Percentiles rank a stretch among this genome's conserved stretches.
Conservation (phyloP, 35 echinoderm and acorn worm species). For the Lytechinus pictus region DNA sequence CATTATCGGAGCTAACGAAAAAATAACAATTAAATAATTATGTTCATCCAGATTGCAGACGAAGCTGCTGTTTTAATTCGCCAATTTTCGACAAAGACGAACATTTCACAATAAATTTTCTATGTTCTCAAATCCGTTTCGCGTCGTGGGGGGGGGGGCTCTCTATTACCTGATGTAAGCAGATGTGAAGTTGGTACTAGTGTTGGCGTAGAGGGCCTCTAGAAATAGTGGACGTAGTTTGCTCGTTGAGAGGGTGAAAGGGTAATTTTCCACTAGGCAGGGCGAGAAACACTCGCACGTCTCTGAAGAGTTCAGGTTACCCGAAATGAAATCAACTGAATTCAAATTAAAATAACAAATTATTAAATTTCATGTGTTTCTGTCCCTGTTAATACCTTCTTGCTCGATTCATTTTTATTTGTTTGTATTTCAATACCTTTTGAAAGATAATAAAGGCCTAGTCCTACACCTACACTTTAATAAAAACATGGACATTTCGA, state of each 20-base stretch:
- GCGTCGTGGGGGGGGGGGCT: no score
- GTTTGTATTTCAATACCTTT: not conserved
- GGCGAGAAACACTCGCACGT: conserved; percentile 72
- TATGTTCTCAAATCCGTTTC: no score
- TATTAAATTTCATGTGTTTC: not conserved
- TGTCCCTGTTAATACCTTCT: not conserved
- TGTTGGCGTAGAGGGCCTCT: conserved; percentile 47
- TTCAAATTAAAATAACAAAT: not conserved
- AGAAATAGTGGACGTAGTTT: conserved; percentile 68
- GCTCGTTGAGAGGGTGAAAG: conserved; percentile 47
- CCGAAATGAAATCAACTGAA: conserved; percentile 2
- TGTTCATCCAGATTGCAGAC: no score
- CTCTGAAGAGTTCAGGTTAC: conserved; percentile 8
- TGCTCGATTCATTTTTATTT: not conserved
- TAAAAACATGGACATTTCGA: no score
- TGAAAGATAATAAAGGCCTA: not conserved
- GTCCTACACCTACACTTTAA: not conserved
- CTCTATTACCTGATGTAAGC: conserved; percentile 70
- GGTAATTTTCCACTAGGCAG: conserved; percentile 74
- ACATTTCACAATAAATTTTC: no score
- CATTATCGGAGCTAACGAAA: no score
- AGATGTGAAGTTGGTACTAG: conserved; percentile 58
- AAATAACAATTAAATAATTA: no score
- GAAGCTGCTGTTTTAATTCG: no score
- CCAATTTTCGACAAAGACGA: no score